Base-by-base conservation (phyloP, 2,888 invertebrate genomes). In the Metellina segmentata region DNA sequence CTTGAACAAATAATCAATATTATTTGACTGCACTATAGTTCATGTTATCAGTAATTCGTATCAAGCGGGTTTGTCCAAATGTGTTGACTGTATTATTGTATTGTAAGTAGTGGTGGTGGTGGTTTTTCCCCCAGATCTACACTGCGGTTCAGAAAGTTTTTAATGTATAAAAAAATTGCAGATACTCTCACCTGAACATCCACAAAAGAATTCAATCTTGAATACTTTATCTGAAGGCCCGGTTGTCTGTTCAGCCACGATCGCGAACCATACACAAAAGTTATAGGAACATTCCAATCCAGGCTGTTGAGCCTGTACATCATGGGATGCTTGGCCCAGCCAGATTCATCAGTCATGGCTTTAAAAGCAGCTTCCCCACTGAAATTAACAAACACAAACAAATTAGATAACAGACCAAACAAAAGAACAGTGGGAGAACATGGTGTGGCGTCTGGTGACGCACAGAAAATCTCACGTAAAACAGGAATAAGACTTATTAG, bases 261-360 rank as follows among this genome's bases (percentile, higher is more conserved):
- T 93, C 98, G 96, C 52, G 98, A 97, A 2, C 99, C 99, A 95
- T 98, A 99, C 88, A 99, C 96, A 93, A 99, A 96, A 16, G 98
- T 98, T 94, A 99, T 96, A 0, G 98, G 98, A 93, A 99, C 96
- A 89, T 96, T 95, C 2, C 96, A 94, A 90, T 96, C 95, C 79
- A 99, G 95, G 93, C 96, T 95, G 92, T 96, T 96, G 90, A 98
- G 96, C 85, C 99, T 96, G 88, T 96, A 96, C 16, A 98, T 96
- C 97, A 99, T 98, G 0, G 99, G 99, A 95, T 98, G 96, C 95
- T 98, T 98, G 0, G 99, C 98, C 99, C 99, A 99, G 7, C 98
- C 99, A 95, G 98, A 97, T 11, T 97, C 96, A 69, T 96, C 96
- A 96, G 98, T 98, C 96, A 99, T 96, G 0, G 97, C 96, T 95